Base-by-base conservation (phyloP, 2,888 invertebrate species). In the Melipona beecheii region DNA sequence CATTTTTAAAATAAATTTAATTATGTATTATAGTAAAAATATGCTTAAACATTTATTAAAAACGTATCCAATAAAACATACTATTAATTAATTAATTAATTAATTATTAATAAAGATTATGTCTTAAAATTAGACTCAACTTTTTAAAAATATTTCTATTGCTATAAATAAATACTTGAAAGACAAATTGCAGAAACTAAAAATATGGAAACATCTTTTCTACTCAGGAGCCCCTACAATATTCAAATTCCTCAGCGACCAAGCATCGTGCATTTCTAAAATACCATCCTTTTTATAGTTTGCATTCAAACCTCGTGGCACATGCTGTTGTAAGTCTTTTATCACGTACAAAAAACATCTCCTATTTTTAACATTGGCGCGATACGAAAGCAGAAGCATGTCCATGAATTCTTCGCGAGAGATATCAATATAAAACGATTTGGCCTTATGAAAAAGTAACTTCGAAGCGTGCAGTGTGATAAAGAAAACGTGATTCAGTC, bases 401-500 rank as follows among this genome's bases (percentile, higher is more conserved):
- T 31, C 24, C 19, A 69, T 17, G 49, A 31, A 27, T 74, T 24
- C 11, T 24, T 31, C 21, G 52, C 4, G 24, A 54, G n/a, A 43
- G 9, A 27, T 50, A 24, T 54, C 19, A 17, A 21, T 49, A 17
- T 50, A 56, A 56, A 24, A 56, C 17, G 19, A 64, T 36, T 15
- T 50, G n/a, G 0, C 60, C 71, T 75, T 27, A 27, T 31, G 56
- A 75, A 71, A 68, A 56, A 62, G 52, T 58, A 72, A 75, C 64
- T 72, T 75, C 24, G 74, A 78, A 78, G 66, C 84, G 31, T 43
- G 56, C 65, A n/a, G 43, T 13, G 50, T 56, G 62, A 71, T 52
- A 27, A 31, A 56, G 68, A 75, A 75, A 72, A 77, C 31, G 27
- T 86, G 86, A 83, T 27, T 66, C 54, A 24, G 13, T 1, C 81